These are phyloP conservation scores for Ichneumoninae sp. DNA, from an alignment of 2,888 invertebrate genomes.

Conservation along the genomic window DNA sequence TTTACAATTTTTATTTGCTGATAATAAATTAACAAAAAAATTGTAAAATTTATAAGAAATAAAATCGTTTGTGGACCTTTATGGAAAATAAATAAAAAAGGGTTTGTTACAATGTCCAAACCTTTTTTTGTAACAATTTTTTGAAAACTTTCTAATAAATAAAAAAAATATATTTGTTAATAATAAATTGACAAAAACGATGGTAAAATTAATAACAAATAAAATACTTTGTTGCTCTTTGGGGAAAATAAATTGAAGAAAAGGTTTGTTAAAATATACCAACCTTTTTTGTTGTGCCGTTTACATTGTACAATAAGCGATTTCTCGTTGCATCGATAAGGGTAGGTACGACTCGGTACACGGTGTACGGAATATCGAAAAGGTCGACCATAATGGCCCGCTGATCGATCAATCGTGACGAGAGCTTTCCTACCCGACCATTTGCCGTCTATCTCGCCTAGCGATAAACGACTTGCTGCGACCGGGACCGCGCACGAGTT, in stretches of 20 bases:
- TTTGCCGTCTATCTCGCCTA: slow-evolving; percentile 12
- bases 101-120: too few relatives aligned
- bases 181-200: too few relatives aligned
- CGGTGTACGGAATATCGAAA: slow-evolving; percentile 35
- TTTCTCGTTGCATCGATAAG: slow-evolving; percentile 58
- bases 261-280: not conserved
- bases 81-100: too few relatives aligned
- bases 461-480: slow-evolving; percentile 26
- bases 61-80: too few relatives aligned
- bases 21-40: too few relatives aligned
- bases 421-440: slow-evolving; percentile 39
- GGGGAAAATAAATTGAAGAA: not conserved
- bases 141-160: too few relatives aligned
- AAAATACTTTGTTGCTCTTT: too few relatives aligned
- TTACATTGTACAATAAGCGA: slow-evolving; percentile 39
- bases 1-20: not conserved
- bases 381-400: slow-evolving; percentile 61
- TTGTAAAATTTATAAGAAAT: too few relatives aligned
- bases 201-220: too few relatives aligned
- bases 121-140: too few relatives aligned
- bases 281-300: not conserved
- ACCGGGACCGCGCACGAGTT: slow-evolving; percentile 14
- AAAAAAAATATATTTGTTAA: too few relatives aligned
- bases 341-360: slow-evolving; percentile 25
- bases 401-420: slow-evolving; percentile 67